These are phyloP conservation scores for Danionella cerebrum DNA, from an alignment of 2,113 vertebrate genomes.

Conservation along the genomic window DNA sequence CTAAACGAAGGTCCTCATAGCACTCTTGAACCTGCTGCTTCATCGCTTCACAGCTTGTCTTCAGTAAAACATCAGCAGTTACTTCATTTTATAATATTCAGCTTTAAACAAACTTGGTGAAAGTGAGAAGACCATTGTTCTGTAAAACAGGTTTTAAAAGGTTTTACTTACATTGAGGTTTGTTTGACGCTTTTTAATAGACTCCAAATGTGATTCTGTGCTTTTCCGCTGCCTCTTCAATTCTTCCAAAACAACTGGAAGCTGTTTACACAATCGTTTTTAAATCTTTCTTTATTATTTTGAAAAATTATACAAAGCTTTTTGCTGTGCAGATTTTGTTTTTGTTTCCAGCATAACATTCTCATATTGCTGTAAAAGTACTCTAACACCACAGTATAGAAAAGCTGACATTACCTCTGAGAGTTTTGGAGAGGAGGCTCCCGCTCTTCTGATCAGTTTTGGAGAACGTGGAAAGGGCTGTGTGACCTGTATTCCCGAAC, in stretches of 20 bases:
- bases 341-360: no score
- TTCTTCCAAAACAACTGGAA: slow-evolving; percentile 50
- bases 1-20: slow-evolving; percentile 48
- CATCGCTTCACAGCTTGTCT: slow-evolving; percentile 59
- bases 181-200: slow-evolving; percentile 60
- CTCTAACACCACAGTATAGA: no score
- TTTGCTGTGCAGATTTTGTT: no score
- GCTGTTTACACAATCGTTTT: slow-evolving; percentile 15
- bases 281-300: not conserved
- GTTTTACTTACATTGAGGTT: slow-evolving; percentile 57
- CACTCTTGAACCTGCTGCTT: slow-evolving; percentile 55
- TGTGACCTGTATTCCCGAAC: not conserved
- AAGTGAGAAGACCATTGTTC: no score
- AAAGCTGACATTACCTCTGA: slow-evolving; percentile 41
- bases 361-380: no score
- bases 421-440: not conserved
- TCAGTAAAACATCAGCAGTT: not conserved
- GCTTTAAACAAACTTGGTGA: no score
- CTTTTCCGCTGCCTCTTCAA: slow-evolving; percentile 49
- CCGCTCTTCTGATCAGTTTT: slow-evolving; percentile 44
- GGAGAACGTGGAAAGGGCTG: slow-evolving; percentile 62
- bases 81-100: no score
- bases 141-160: not conserved
- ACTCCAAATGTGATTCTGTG: slow-evolving; percentile 57
- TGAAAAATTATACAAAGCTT: no score